Conservation (phyloP, 1,140 invertebrate genomes). For the Drosophila sulfurigaster region DNA sequence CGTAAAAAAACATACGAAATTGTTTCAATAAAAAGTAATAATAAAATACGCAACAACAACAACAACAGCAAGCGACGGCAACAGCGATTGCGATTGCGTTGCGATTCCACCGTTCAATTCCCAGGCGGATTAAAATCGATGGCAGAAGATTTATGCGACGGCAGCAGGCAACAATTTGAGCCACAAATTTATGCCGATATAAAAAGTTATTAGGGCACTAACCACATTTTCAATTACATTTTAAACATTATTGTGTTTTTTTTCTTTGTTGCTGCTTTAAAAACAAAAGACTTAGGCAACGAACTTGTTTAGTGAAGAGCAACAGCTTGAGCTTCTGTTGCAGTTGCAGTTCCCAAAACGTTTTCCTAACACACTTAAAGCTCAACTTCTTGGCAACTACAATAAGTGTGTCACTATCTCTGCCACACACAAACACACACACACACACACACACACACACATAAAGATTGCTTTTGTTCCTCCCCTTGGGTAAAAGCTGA, state of each 20-base stretch:
- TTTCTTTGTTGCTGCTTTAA: conserved; percentile 6
- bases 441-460: conserved; percentile 11
- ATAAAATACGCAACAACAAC: conserved; percentile 5
- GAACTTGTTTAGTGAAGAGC: conserved; percentile 52
- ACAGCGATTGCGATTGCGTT: conserved; percentile 16
- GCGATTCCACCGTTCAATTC: conserved; percentile 58
- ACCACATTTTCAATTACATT: background rate
- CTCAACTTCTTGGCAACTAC: conserved; percentile 13
- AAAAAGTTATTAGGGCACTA: conserved; percentile 69
- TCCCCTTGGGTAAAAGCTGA: conserved; percentile 58
- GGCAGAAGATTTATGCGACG: conserved; percentile 73
- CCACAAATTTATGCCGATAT: conserved; percentile 71
- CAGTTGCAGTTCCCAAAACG: conserved; percentile 4
- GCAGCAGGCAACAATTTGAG: conserved; percentile 47
- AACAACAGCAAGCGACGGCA: conserved; percentile 26
- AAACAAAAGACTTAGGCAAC: conserved; percentile 77
- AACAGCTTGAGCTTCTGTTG: conserved; percentile 8
- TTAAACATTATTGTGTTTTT: background rate
- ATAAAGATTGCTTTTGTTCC: conserved; percentile 4
- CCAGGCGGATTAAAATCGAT: conserved; percentile 76
- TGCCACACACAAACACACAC: conserved; percentile 13
- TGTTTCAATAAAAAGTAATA: conserved; percentile 39
- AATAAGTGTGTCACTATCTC: conserved; percentile 33
- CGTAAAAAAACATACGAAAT: conserved; percentile 47
- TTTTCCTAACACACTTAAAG: conserved; percentile 18